Conservation (phyloP, 2,113 vertebrate genomes). For the Amblyornis subalaris region DNA sequence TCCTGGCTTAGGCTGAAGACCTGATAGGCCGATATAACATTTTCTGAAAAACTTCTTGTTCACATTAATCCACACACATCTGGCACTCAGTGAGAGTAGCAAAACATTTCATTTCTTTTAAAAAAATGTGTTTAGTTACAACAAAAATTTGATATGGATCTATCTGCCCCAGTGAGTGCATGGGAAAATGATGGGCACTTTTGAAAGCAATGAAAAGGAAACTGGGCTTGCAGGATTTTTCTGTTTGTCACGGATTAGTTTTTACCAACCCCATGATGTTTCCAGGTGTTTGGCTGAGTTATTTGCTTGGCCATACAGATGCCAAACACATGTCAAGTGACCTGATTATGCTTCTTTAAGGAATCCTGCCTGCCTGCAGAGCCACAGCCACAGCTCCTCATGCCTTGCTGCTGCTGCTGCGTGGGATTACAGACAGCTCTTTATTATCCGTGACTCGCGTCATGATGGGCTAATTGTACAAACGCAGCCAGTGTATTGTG, state of each 20-base stretch:
- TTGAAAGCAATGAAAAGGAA: not conserved
- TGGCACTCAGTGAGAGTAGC: rapidly evolving
- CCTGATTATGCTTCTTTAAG: not conserved
- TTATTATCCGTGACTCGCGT: not conserved
- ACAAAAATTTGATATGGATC: not conserved
- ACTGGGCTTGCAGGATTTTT: not conserved
- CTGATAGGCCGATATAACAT: not conserved
- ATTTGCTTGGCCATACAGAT: not conserved
- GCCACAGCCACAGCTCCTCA: not conserved
- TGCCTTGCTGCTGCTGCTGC: not conserved
- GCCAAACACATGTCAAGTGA: not conserved
- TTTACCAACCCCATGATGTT: not conserved
- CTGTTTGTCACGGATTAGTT: not conserved
- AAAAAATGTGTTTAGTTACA: rapidly evolving
- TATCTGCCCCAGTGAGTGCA: not conserved
- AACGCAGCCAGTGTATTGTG: not conserved
- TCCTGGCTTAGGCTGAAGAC: not conserved
- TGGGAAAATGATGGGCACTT: not conserved
- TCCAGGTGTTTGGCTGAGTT: not conserved
- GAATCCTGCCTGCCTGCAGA: not conserved
- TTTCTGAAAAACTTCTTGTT: not conserved
- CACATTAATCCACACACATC: not conserved
- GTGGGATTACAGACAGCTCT: not conserved
- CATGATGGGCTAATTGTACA: not conserved
- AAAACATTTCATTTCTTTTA: not conserved